A percentile compares a stretch with the other conserved stretches of the same genome.
Evolutionary conservation across 1,140 invertebrate species (phyloP).

Genomic region (Drosophila teissieri): DNA sequence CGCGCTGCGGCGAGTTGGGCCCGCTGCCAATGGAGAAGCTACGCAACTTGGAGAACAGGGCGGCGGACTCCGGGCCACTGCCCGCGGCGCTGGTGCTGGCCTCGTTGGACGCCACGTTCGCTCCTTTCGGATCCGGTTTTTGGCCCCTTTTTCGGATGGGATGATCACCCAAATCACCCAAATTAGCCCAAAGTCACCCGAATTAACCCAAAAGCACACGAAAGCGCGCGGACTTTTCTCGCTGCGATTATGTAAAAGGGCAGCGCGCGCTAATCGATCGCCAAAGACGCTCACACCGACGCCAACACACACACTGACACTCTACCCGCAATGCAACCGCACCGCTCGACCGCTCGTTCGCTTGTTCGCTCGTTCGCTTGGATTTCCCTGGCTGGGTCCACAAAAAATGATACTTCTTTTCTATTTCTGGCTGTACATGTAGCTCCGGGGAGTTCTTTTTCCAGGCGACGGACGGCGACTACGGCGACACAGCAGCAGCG

Average conservation of each 20-base stretch:
- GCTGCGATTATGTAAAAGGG: constrained; percentile 50
- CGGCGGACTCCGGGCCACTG: constrained; percentile 79
- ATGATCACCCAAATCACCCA: neutral
- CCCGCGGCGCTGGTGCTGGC: constrained; percentile 72
- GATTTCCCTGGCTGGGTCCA: constrained; percentile 21
- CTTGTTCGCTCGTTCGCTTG: constrained; percentile 22
- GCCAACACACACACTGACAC: constrained; percentile 48
- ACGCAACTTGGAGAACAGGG: constrained; percentile 85
- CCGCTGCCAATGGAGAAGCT: constrained; percentile 85
- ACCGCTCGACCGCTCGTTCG: constrained; percentile 13
- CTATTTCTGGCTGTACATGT: neutral
- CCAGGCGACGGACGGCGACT: constrained; percentile 72
- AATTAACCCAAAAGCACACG: neutral
- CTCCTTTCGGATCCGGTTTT: constrained; percentile 8
- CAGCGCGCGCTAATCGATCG: constrained; percentile 24
- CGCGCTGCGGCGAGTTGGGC: constrained; percentile 86
- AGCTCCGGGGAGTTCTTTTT: constrained; percentile 4
- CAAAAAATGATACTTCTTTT: constrained; percentile 14
- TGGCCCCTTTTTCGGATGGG: constrained; percentile 1
- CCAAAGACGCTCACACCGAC: constrained; percentile 17
- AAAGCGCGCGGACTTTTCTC: constrained; percentile 28
- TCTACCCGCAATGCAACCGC: constrained; percentile 38
- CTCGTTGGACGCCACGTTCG: constrained; percentile 84
- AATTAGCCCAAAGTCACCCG: neutral
- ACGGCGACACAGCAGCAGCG: constrained; percentile 67